Percentiles rank a stretch among this genome's conserved stretches.
Evolutionary conservation across 2,113 vertebrate species (phyloP).

Genomic region (Scartelaos histophorus): DNA sequence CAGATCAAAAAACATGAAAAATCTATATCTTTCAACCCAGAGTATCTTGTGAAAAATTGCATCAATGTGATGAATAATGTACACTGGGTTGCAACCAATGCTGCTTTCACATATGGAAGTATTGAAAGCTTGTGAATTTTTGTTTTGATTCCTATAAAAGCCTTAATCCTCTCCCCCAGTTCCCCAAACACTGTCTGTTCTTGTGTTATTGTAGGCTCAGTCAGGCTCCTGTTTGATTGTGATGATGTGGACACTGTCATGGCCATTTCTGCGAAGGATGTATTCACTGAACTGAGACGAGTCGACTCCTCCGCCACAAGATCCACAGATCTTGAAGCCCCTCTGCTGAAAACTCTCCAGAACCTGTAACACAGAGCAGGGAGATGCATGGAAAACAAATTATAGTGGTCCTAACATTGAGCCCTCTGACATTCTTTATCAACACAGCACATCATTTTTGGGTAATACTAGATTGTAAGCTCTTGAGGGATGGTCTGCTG

Average conservation of each 20-base stretch:
- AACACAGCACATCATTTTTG: background rate
- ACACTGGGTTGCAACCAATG: background rate
- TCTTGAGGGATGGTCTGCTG: no score
- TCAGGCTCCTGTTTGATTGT: constrained; percentile 91
- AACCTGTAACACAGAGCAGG: constrained; percentile 77
- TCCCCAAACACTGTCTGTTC: background rate
- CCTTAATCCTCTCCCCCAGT: background rate
- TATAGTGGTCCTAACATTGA: background rate
- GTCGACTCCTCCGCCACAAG: constrained; percentile 93
- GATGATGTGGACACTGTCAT: constrained; percentile 82
- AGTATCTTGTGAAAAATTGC: background rate
- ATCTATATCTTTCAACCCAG: background rate
- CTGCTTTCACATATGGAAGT: background rate
- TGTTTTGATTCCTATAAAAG: background rate
- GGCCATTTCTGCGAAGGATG: constrained; percentile 85
- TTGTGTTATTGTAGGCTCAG: constrained; percentile 62
- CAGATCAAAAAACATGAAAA: background rate
- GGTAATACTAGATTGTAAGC: no score
- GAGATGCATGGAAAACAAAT: background rate
- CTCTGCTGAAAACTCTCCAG: constrained; percentile 90
- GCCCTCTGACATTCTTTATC: background rate
- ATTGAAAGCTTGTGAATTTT: background rate
- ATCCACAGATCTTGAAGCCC: constrained; percentile 91
- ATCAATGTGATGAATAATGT: constrained; percentile 7
- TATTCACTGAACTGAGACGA: constrained; percentile 97